Conservation (phyloP, 2,113 vertebrate species). For the Caranx melampygus region DNA sequence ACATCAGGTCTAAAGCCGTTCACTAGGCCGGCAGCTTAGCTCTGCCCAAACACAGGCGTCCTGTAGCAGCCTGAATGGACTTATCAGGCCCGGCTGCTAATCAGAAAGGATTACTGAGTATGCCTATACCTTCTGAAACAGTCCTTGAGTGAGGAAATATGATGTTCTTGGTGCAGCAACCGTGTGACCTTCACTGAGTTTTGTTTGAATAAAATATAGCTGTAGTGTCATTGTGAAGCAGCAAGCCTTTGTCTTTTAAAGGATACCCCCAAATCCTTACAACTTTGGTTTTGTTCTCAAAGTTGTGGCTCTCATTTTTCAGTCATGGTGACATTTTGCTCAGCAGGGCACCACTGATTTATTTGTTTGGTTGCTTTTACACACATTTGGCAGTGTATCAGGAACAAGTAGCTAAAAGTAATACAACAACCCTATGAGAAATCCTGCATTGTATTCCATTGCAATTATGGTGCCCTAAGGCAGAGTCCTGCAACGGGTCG, state of each 20-base stretch:
- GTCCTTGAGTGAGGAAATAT: constrained; percentile 50
- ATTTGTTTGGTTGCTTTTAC: background rate
- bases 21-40: constrained; percentile 61
- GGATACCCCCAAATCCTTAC: background rate
- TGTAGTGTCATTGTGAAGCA: constrained; percentile 17
- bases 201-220: constrained; percentile 33
- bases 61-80: constrained; percentile 48
- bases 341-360: background rate
- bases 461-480: no score
- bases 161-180: constrained; percentile 23
- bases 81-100: constrained; percentile 58
- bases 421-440: background rate
- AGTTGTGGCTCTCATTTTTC: background rate
- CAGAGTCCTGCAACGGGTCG: no score
- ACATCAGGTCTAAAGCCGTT: constrained; percentile 59
- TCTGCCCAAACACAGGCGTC: constrained; percentile 60
- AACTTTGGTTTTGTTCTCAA: constrained; percentile 1
- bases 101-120: constrained; percentile 72
- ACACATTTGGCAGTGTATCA: background rate
- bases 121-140: constrained; percentile 32
- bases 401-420: background rate
- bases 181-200: constrained; percentile 60
- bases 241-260: background rate
- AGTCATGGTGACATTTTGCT: background rate
- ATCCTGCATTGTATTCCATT: background rate